These are phyloP conservation scores for Nesometra sesokonis DNA, from an alignment of 35 echinoderm and acorn worm genomes.

Conservation along the genomic window DNA sequence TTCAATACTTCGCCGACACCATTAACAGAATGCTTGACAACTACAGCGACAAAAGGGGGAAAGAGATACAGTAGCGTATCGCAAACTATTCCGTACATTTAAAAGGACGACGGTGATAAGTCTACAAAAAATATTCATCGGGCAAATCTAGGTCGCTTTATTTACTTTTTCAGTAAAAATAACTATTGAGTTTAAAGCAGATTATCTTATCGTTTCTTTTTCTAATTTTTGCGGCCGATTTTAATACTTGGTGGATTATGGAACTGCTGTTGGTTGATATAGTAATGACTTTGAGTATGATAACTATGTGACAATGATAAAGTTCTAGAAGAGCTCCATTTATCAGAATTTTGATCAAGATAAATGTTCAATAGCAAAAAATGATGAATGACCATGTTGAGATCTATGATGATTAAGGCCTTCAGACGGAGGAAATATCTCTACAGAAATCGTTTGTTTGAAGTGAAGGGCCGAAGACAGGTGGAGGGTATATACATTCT, in stretches of 20 bases:
- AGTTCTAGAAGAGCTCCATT: not conserved
- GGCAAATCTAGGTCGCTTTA: not conserved
- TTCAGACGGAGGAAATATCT: not conserved
- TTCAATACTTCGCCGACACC: not conserved
- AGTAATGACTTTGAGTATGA: not conserved
- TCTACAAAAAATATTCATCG: not conserved
- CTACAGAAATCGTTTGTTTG: not conserved
- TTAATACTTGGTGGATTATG: not conserved
- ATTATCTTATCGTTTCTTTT: not conserved
- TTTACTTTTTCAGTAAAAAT: not conserved
- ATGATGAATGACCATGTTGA: not conserved
- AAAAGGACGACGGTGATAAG: not conserved
- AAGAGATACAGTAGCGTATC: not conserved
- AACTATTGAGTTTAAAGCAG: not conserved
- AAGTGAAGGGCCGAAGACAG: not conserved
- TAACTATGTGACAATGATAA: not conserved
- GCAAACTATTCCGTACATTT: not conserved
- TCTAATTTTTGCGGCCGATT: not conserved
- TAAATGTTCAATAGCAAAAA: not conserved
- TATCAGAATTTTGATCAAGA: not conserved
- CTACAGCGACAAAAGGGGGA: not conserved
- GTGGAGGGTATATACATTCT: not conserved
- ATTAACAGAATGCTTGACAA: not conserved
- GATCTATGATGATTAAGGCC: not conserved
- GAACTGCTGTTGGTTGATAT: not conserved